A percentile compares a stretch with the other conserved stretches of the same genome.
Conservation (phyloP, 2,888 invertebrate species). For the Venustoraphidia nigricollis region DNA sequence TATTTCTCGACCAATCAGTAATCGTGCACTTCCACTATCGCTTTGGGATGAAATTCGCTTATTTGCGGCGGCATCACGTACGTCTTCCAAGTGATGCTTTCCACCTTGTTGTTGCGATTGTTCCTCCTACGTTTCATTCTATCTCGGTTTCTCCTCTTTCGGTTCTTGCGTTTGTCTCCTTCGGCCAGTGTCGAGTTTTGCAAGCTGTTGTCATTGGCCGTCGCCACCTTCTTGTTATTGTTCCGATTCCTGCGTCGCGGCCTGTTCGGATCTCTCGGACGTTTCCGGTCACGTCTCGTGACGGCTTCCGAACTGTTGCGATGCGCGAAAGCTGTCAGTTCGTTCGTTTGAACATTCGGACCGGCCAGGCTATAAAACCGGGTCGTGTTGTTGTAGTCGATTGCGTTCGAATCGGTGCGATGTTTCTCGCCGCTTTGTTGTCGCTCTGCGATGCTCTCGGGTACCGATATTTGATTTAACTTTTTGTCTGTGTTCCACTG, state of each 20-base stretch:
- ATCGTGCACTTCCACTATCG: conserved; percentile 32
- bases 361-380: conserved; percentile 17
- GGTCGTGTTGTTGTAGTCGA: conserved; percentile 5
- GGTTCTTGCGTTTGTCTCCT: conserved; percentile 6
- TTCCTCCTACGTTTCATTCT: conserved; percentile 24
- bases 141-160: conserved; percentile 5
- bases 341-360: conserved; percentile 27
- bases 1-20: too few relatives aligned
- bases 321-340: not conserved
- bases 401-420: conserved; percentile 6
- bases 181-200: conserved; percentile 7
- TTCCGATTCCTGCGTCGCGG: conserved; percentile 12
- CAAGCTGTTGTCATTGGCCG: conserved; percentile 3
- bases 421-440: conserved; percentile 19
- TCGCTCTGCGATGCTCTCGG: conserved; percentile 27
- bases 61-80: conserved; percentile 36
- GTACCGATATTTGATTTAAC: conserved; percentile 37
- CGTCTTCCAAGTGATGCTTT: conserved; percentile 34
- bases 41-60: conserved; percentile 39
- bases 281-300: not conserved
- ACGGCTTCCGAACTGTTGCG: not conserved
- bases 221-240: conserved; percentile 12
- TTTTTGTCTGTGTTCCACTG: conserved; percentile 29
- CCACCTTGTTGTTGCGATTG: conserved; percentile 22
- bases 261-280: not conserved